These are phyloP conservation scores for Osmerus eperlanus DNA, from an alignment of 2,113 vertebrate species.

Conservation along the genomic window DNA sequence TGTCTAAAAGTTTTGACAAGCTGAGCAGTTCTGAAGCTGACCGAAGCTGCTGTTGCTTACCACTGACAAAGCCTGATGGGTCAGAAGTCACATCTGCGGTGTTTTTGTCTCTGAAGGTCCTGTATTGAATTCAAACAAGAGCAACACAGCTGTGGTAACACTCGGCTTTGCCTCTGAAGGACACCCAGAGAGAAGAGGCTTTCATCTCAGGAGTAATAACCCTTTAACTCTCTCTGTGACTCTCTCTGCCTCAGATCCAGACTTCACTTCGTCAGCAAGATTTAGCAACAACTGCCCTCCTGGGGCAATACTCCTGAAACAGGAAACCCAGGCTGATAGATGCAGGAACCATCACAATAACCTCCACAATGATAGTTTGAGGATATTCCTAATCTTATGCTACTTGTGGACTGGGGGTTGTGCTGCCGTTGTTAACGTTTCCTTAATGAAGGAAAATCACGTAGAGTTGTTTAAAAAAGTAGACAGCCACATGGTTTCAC, in stretches of 20 bases:
- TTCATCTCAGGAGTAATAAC: constrained; percentile 63
- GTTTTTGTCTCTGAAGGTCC: constrained; percentile 53
- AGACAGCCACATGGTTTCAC: constrained; percentile 6
- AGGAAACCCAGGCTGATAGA: no score
- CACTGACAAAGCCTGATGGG: constrained; percentile 56
- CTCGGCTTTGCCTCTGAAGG: constrained; percentile 57
- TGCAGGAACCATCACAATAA: no score
- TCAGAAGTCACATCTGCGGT: constrained; percentile 59
- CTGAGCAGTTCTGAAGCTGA: background rate
- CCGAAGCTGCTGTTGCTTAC: background rate
- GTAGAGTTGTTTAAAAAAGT: constrained; percentile 34
- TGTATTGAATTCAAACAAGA: constrained; percentile 69
- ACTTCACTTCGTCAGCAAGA: no score
- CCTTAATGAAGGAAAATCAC: constrained; percentile 44
- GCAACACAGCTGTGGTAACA: constrained; percentile 69
- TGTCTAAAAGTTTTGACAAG: background rate
- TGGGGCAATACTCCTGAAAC: no score
- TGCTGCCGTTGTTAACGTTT: constrained; percentile 19
- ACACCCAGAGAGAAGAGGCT: constrained; percentile 58
- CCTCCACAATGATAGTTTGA: no score
- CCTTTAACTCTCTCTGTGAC: constrained; percentile 33
- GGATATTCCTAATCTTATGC: no score
- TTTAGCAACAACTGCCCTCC: no score
- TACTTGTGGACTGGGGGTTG: background rate
- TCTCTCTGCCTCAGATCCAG: constrained; percentile 10